Evolutionary conservation across 2,888 invertebrate species (phyloP).

Genomic region (Lomographa bimaculata): DNA sequence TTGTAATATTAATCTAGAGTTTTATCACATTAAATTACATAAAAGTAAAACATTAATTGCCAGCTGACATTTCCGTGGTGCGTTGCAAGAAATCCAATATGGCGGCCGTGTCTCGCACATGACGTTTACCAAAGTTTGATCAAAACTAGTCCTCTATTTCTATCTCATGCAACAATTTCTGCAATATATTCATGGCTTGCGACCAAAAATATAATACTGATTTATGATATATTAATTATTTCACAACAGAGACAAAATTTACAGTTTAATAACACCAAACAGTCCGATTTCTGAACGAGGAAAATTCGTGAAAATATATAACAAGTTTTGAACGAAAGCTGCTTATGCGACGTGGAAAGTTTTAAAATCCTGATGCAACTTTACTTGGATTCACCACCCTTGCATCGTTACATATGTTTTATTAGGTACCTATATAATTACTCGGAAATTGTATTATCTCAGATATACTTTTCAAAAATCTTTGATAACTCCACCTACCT

Average conservation of each 20-base stretch:
- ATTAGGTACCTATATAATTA: no score
- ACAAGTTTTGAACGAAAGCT: slow-evolving; percentile 51
- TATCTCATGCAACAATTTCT: neutral
- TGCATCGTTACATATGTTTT: no score
- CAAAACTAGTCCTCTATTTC: slow-evolving; percentile 40
- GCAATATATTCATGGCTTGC: neutral
- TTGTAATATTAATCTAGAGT: slow-evolving; percentile 43
- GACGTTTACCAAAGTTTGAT: slow-evolving; percentile 62
- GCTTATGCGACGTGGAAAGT: slow-evolving; percentile 54
- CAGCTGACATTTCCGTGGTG: slow-evolving; percentile 83
- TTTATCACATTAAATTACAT: slow-evolving; percentile 64
- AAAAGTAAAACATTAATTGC: slow-evolving; percentile 69
- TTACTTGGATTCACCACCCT: no score
- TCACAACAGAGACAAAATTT: neutral
- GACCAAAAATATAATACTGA: neutral
- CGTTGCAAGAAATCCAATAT: slow-evolving; percentile 83
- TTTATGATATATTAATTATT: neutral
- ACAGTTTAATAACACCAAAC: neutral
- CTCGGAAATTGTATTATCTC: no score
- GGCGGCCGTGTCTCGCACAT: slow-evolving; percentile 76
- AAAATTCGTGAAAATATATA: slow-evolving; percentile 17
- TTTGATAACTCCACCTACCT: slow-evolving; percentile 87
- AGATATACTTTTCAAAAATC: no score
- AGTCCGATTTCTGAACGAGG: neutral
- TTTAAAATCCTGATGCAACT: no score